Evolutionary conservation across 2,888 invertebrate genomes (phyloP).

Genomic region (Melipona bicolor): DNA sequence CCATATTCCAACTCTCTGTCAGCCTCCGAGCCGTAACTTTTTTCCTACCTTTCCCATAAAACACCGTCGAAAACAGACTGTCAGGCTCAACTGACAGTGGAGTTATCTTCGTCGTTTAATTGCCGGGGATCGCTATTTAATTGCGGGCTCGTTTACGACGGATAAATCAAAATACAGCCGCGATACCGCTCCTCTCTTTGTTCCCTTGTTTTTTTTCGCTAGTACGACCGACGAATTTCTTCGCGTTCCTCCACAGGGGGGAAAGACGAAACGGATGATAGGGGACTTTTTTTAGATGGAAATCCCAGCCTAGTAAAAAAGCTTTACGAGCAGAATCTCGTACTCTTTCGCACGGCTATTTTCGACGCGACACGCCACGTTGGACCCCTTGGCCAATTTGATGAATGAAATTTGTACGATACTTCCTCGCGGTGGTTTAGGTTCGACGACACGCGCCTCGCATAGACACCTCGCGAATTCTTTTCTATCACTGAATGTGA

Average conservation of each 20-base stretch:
- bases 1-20: not conserved
- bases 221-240: too few relatives aligned
- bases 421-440: conserved; percentile 51
- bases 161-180: conserved; percentile 35
- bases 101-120: conserved; percentile 37
- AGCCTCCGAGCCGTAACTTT: conserved; percentile 9
- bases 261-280: not conserved
- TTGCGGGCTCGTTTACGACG: conserved; percentile 40
- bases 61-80: conserved; percentile 1
- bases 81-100: not conserved
- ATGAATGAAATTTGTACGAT: conserved; percentile 64
- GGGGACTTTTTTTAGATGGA: not conserved
- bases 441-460: conserved; percentile 58
- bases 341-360: conserved; percentile 66
- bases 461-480: not conserved
- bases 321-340: conserved; percentile 55
- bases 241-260: too few relatives aligned
- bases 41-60: conserved; percentile 42
- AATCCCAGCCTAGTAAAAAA: too few relatives aligned
- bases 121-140: conserved; percentile 49
- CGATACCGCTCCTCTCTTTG: not conserved
- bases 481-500: not conserved
- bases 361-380: conserved; percentile 48
- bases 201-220: too few relatives aligned
- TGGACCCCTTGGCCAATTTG: conserved; percentile 48